Evolutionary conservation across 2,113 vertebrate genomes (phyloP), one percentile per base, ranked within the genome.

Genomic region (Phrynosoma blainvillii): DNA sequence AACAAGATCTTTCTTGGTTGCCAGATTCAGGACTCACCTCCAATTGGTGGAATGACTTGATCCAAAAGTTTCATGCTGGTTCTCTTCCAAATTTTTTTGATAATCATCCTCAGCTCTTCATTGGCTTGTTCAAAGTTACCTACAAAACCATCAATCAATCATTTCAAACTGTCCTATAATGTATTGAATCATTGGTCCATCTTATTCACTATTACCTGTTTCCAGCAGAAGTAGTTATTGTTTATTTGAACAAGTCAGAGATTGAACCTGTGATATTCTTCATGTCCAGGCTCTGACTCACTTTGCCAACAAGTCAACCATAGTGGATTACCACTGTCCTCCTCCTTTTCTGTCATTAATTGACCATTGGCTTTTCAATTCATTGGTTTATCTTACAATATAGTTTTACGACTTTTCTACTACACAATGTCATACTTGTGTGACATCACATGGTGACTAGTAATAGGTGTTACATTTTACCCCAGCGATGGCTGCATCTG

Each of bases 11-110:
- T 23, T 12, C 65, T 16, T 23, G 79, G n/a, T 70, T n/a, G 16
- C 12, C 1, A 0, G 9, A 59, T 66, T 78, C n/a, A 14, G 47
- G 21, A 78, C 96, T 87, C 73, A 98, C 99, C 99, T 97, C 99
- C 99, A 75, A 99, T 99, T 0, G 99, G 98, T 5, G 99, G 99
- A 89, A 99, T 99, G 92, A 99, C 98, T 94, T 99, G 99, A 95
- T 99, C 99, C 84, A 99, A 92, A 2, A 99, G 97, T 92, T 99
- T 99, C 99, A 99, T 99, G 90, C 99, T 99, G 0, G 98, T 99
- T 91, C 99, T 97, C 93, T 99, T 99, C 99, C 99, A 99, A 94
- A 99, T 99, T 88, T 98, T 96, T 95, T 99, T 99, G 54, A 99
- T 99, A 62, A 99, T 99, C 83, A 98, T 94, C 95, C 99, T 96